Percentiles rank a stretch among this genome's conserved stretches.
phyloP scores from a whole-genome alignment of 2,797 vertebrate species.

The Pangasius krempfi region DNA sequence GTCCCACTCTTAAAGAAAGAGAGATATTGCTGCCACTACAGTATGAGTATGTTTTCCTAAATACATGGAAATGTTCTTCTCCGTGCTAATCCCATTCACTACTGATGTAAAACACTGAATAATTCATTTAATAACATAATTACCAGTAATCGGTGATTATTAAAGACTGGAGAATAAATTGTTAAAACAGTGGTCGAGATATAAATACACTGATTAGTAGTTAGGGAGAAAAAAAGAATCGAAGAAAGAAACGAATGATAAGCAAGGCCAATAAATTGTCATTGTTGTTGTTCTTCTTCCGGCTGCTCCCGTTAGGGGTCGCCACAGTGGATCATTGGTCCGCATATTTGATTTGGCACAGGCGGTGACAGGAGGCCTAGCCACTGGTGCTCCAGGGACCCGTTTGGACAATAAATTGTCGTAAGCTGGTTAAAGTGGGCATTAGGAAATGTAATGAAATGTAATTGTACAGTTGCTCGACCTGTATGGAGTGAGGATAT shows the following conservation, averaged over 20 bases:
- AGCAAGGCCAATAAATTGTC: not conserved
- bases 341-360: too few species aligned
- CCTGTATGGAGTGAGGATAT: slow-evolving; percentile 91
- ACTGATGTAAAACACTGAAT: not conserved
- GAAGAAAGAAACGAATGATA: not conserved
- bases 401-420: too few species aligned
- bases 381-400: too few species aligned
- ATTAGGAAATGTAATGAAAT: not conserved
- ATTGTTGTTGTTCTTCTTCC: too few species aligned
- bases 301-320: too few species aligned
- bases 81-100: not conserved
- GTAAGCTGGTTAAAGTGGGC: not conserved
- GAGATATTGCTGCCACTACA: not conserved
- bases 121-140: not conserved
- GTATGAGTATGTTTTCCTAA: not conserved
- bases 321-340: too few species aligned
- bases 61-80: not conserved
- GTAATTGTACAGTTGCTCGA: slow-evolving; percentile 47
- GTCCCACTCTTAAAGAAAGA: not conserved
- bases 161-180: not conserved
- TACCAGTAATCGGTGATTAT: not conserved
- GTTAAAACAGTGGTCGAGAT: not conserved
- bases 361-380: too few species aligned
- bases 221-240: not conserved
- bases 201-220: not conserved